phyloP scores from a whole-genome alignment of 2,113 vertebrate genomes.

The Rhabdomys dilectus region DNA sequence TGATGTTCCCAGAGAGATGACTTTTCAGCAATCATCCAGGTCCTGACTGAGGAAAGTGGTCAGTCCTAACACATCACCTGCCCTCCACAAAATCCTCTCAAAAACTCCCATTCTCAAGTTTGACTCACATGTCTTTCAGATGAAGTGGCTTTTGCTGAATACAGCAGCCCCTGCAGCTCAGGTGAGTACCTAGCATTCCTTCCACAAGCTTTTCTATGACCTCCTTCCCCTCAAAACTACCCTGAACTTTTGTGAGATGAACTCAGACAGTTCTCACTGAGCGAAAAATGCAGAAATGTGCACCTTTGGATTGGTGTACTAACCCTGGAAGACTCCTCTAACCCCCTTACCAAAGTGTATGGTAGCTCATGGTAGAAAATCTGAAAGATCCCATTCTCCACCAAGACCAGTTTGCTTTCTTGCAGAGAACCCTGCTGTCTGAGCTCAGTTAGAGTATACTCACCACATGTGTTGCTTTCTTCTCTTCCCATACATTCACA shows the following conservation, averaged over 20 bases:
- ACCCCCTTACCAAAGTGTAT: not conserved
- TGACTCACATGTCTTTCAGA: not conserved
- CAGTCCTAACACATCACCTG: not conserved
- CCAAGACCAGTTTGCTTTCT: not conserved
- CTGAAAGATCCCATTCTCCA: not conserved
- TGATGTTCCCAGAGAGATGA: not conserved
- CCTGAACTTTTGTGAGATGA: not conserved
- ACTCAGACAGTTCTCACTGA: not conserved
- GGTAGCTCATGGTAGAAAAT: not conserved
- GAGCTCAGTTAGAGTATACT: not conserved
- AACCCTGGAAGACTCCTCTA: not conserved
- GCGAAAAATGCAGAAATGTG: not conserved
- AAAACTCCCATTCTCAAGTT: not conserved
- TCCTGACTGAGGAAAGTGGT: not conserved
- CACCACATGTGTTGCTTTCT: not conserved
- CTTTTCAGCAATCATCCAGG: not conserved
- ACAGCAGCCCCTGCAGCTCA: not conserved
- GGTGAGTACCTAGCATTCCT: not conserved
- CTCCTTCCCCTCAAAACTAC: not conserved
- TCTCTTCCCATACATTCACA: not conserved
- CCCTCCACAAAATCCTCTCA: not conserved
- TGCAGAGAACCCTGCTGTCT: not conserved
- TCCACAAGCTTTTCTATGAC: not conserved
- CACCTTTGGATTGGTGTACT: not conserved
- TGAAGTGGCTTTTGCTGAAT: not conserved